Evolutionary conservation across 2,797 vertebrate species (phyloP).

Genomic region (Merluccius polli): DNA sequence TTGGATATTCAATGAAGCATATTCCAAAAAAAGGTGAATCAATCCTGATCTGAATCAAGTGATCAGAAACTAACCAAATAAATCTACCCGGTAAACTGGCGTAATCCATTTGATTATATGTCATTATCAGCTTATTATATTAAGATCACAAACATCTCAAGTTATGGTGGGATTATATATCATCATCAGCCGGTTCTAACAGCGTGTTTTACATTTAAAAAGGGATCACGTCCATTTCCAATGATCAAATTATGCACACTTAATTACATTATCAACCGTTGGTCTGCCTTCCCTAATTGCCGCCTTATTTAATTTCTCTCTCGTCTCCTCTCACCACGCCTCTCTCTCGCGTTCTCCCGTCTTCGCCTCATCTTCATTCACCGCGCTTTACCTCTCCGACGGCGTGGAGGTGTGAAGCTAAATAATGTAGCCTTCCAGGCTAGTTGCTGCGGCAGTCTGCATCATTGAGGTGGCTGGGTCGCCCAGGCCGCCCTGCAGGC

Average conservation of each 20-base stretch:
- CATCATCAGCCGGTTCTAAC: not conserved
- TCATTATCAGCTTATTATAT: not conserved
- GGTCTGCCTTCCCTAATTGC: no score
- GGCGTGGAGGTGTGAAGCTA: slow-evolving; percentile 31
- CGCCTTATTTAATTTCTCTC: not conserved
- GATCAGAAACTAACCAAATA: not conserved
- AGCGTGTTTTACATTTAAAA: not conserved
- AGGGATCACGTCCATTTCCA: not conserved
- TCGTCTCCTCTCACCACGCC: not conserved
- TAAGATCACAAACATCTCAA: not conserved
- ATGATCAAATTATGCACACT: not conserved
- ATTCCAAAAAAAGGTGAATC: not conserved
- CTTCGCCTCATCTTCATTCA: slow-evolving; percentile 53
- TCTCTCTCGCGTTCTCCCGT: not conserved
- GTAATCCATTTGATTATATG: not conserved
- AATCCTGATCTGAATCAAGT: not conserved
- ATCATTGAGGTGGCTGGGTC: slow-evolving; percentile 39
- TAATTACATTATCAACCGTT: not conserved
- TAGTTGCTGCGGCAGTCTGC: slow-evolving; percentile 44
- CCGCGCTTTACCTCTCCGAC: slow-evolving; percentile 33
- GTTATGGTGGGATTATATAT: not conserved
- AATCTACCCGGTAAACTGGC: not conserved
- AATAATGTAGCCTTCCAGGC: slow-evolving; percentile 49
- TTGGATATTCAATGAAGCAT: not conserved
- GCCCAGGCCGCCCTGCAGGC: slow-evolving; percentile 50